Evolutionary conservation across 2,797 vertebrate genomes (phyloP), one percentile per base, ranked within the genome.

Genomic region (Sebastes trivittatus): DNA sequence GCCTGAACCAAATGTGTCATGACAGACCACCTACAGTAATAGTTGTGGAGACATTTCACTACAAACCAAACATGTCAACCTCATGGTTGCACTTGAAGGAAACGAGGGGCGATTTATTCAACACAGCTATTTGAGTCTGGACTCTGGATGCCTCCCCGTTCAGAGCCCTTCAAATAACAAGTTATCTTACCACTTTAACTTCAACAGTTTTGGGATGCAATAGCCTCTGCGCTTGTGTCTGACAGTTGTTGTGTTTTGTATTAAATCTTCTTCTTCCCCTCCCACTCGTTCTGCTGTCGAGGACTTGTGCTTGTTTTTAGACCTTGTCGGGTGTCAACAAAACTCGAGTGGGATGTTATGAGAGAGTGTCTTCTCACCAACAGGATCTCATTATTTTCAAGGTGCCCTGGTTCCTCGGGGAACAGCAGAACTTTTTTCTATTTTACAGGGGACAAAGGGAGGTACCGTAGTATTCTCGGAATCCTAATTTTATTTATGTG

Each of bases 351-450:
- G 79, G 84, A 87, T 85, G 78, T 80, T 77, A 20, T 70, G 83
- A 80, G 56, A 42, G 77, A 78, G 73, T 66, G 66, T 88, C 72
- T 76, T 72, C 75, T 64, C 32, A 16, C 75, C 69, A 82, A 42
- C 84, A 64, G 83, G 83, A 83, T 88, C 76, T 90, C 80, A 85
- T 85, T 89, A 82, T 83, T 87, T 85, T 84, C 75, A 86, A 88
- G 88, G 85, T 88, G 78, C 76, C 83, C 83, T 32, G 58, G 63
- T 82, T 86, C 49, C 77, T 76, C 72, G 14, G 55, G 72, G 61
- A 81, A 77, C 62, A 68, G 62, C 52, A 55, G 11, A 75, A 61
- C 25, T 63, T 52, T 80, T 65, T 4, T 42, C 7, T 46, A 59
- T 72, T 66, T 61, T 60, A 18, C 71, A 60, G 59, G 68, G 66